Evolutionary conservation across 2,888 invertebrate species (phyloP), one percentile per base, ranked within the genome.

Genomic region (Drosophila neutralis): DNA sequence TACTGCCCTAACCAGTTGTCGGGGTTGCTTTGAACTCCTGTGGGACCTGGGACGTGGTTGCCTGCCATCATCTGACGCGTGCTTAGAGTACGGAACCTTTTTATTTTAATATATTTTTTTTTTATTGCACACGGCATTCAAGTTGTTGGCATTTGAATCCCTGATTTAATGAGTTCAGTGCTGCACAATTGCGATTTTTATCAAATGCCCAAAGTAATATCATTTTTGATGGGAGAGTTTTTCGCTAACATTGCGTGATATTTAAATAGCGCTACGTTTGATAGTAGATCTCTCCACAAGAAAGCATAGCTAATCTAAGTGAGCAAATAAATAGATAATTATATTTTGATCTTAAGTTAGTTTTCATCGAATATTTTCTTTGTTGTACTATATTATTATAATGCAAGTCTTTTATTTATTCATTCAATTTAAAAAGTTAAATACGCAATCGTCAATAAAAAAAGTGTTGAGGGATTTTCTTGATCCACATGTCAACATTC

Each of bases 11-110:
- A 80, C 80, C 75, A 75, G 86, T 83, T 83, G 49, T 82, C 78
- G 68, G 85, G 82, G 83, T 79, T 79, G 80, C 62, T 76, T 36
- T 63, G 60, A 57, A 27, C 4, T 45, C 24, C 45, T 45, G 15
- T 45, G 45, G 73, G 79, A 79, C 76, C 69, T 66, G 78, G 69
- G 42, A 62, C 61, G 54, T 29, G 42, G 40, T 49, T 40, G 64
- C 69, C 42, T 2, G 11, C 21, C 42, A 42, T 11, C 70, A 80
- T 83, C 85, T 88, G 88, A 80, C 83, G 86, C 88, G 88, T 83
- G 83, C 88, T 85, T 62, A 57, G 15, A 15, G 53, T 21, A 56
- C 48, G 58, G 59, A 82, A 67, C 82, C 63, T 72, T 77, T 45
- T 51, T 36, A 45, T 11, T 51, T 42, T 31, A 40, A 29, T 31